Conservation (phyloP, 64 coral and sea anemone genomes). For the Stichodactyla helianthus region DNA sequence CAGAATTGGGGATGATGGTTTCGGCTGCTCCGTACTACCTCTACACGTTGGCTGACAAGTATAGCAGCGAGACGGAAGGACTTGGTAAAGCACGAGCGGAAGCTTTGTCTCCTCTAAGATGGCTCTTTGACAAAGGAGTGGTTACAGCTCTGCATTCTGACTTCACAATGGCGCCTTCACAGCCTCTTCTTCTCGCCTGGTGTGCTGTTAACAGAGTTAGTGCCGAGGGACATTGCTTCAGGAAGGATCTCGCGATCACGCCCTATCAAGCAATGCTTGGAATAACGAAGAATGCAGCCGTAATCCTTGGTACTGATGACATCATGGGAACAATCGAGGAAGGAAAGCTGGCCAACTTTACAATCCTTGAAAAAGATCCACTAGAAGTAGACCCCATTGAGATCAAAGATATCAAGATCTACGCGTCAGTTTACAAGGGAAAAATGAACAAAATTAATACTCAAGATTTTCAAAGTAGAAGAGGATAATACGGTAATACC, state of each 20-base stretch:
- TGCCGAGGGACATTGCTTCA: background rate
- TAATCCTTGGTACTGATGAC: conserved; percentile 32
- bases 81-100: background rate
- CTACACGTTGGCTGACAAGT: conserved; percentile 31
- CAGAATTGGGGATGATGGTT: background rate
- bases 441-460: background rate
- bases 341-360: conserved; percentile 25
- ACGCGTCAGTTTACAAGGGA: conserved; percentile 29
- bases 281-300: conserved; percentile 31
- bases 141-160: conserved; percentile 28
- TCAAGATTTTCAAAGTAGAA: too few species aligned
- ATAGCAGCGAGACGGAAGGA: background rate
- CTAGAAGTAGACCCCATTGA: conserved; percentile 6
- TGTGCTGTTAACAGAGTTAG: conserved; percentile 13
- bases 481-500: too few species aligned
- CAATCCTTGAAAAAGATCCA: conserved; percentile 20
- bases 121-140: conserved; percentile 1
- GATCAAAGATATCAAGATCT: conserved; percentile 27
- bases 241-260: conserved; percentile 26
- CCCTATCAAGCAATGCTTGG: conserved; percentile 16
- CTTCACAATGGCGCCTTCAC: conserved; percentile 23
- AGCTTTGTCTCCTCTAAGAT: conserved; percentile 17
- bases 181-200: conserved; percentile 25
- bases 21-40: conserved; percentile 29
- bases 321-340: conserved; percentile 35